Evolutionary conservation across 2,888 invertebrate genomes (phyloP).

Genomic region (Drosophila paracracens): DNA sequence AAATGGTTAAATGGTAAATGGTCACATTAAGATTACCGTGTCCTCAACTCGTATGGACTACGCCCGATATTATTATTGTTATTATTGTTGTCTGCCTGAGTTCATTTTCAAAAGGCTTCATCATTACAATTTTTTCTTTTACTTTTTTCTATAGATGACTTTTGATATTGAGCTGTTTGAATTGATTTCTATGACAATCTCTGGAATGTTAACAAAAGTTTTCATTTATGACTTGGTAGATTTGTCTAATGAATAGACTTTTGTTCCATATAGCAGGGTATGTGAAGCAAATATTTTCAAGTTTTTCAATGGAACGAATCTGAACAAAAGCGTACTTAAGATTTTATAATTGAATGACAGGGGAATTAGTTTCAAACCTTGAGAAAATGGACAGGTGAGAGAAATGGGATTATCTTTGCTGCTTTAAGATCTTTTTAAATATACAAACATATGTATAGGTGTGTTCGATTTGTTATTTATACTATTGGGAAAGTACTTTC

Average conservation of each 20-base stretch:
- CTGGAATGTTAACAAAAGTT: conserved; percentile 26
- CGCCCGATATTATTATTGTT: conserved; percentile 4
- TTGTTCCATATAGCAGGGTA: neutral
- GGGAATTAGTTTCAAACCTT: neutral
- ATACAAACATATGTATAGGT: neutral
- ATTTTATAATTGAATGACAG: conserved; percentile 21
- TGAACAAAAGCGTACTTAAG: conserved; percentile 18
- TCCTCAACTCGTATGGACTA: conserved; percentile 19
- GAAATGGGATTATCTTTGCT: neutral
- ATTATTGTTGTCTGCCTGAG: conserved; percentile 2
- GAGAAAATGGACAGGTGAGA: neutral
- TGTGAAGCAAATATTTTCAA: conserved; percentile 4
- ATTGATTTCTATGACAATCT: conserved; percentile 23
- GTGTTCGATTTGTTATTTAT: neutral
- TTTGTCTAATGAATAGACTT: conserved; percentile 18
- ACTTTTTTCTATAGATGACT: conserved; percentile 20
- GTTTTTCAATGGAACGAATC: conserved; percentile 2
- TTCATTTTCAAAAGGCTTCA: conserved; percentile 8
- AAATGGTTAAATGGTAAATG: conserved; percentile 52
- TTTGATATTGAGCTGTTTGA: conserved; percentile 15
- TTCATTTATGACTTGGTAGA: conserved; percentile 5
- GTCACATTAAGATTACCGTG: conserved; percentile 38
- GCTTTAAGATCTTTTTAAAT: neutral
- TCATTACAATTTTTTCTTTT: neutral
- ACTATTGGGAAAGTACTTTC: neutral